These are phyloP conservation scores for Halictus quadricinctus DNA, from an alignment of 2,888 invertebrate species.

Conservation along the genomic window DNA sequence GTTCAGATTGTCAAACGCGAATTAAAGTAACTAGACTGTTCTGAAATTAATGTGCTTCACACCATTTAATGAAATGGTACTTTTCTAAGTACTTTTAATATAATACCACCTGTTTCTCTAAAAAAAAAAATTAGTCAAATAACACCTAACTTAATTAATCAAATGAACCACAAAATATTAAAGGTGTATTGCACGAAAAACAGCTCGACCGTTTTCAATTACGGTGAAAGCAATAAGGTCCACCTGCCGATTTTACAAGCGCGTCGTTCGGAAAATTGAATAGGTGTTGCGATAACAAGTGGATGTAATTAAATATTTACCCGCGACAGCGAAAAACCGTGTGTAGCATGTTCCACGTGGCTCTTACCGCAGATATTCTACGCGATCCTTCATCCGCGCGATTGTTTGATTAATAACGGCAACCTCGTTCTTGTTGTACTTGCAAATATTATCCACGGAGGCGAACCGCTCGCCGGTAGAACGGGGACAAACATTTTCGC, in stretches of 20 bases:
- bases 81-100: too few species aligned
- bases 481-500: constrained; percentile 54
- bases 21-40: too few species aligned
- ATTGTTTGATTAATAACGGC: constrained; percentile 44
- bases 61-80: too few species aligned
- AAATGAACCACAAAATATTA: neutral
- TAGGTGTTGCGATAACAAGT: neutral
- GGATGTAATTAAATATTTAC: constrained; percentile 34
- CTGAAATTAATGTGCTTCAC: too few species aligned
- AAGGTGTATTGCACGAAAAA: neutral
- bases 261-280: neutral
- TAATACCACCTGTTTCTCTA: too few species aligned
- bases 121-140: too few species aligned
- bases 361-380: neutral
- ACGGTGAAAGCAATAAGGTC: neutral
- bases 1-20: too few species aligned
- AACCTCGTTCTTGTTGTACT: constrained; percentile 43
- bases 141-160: neutral
- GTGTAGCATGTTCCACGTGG: constrained; percentile 17
- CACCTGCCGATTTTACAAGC: neutral
- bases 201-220: neutral
- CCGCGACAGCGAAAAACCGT: neutral
- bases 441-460: constrained; percentile 49
- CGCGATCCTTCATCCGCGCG: constrained; percentile 28
- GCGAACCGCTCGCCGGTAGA: constrained; percentile 18